These are phyloP conservation scores for Brachionichthys hirsutus DNA, from an alignment of 2,113 vertebrate species.

Conservation along the genomic window DNA sequence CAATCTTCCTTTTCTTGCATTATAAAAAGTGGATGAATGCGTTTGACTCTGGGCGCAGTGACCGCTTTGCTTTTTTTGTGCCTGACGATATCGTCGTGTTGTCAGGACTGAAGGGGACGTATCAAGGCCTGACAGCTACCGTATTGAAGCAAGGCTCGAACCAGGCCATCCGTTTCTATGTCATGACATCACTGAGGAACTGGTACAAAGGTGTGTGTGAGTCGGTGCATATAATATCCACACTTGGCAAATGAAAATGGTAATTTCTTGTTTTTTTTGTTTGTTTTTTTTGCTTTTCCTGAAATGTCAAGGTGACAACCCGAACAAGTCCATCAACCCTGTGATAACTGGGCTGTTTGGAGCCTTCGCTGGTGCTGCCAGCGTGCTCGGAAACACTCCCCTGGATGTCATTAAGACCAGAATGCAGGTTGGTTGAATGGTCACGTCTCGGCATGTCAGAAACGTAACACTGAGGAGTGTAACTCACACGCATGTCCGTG, in stretches of 20 bases:
- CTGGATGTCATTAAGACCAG: constrained; percentile 96
- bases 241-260: neutral
- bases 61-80: neutral
- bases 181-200: constrained; percentile 95
- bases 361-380: constrained; percentile 88
- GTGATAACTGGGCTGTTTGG: constrained; percentile 89
- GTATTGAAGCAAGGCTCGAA: constrained; percentile 96
- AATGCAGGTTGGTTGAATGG: constrained; percentile 84
- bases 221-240: neutral
- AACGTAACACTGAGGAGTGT: neutral
- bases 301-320: constrained; percentile 81
- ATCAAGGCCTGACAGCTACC: constrained; percentile 93
- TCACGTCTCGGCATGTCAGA: neutral
- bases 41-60: too few species aligned
- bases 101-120: constrained; percentile 89
- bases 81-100: neutral
- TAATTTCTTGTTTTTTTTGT: rapidly evolving
- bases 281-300: neutral
- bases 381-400: constrained; percentile 96
- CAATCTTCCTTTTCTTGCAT: too few species aligned
- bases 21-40: too few species aligned
- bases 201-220: constrained; percentile 90
- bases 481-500: neutral
- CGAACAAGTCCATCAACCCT: constrained; percentile 88
- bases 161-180: constrained; percentile 96